These are phyloP conservation scores for Sussaba pulchella DNA, from an alignment of 2,888 invertebrate species.

Conservation along the genomic window DNA sequence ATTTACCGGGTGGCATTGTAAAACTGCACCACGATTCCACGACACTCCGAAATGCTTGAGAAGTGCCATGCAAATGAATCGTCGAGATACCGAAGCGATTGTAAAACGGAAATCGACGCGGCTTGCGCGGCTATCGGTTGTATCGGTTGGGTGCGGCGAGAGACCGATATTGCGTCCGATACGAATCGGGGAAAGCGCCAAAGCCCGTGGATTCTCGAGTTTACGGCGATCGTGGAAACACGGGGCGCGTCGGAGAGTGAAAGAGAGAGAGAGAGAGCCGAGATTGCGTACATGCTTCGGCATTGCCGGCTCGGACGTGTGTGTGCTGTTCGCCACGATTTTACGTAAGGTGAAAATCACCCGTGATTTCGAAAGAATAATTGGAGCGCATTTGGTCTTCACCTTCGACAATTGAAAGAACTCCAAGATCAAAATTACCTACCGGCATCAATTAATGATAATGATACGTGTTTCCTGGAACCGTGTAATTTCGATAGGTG, in stretches of 20 bases:
- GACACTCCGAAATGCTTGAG: not conserved
- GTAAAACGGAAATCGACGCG: not conserved
- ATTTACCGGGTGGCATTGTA: not conserved
- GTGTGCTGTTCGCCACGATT: slow-evolving; percentile 55
- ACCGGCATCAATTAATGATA: not conserved
- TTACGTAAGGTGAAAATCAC: slow-evolving; percentile 80
- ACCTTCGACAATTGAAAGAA: not conserved
- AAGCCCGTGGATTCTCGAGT: slow-evolving; percentile 39
- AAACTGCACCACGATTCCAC: slow-evolving; percentile 1
- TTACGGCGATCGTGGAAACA: slow-evolving; percentile 68
- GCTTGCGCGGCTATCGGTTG: too few relatives aligned
- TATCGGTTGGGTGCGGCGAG: slow-evolving; percentile 59
- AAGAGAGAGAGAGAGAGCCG: slow-evolving; percentile 31
- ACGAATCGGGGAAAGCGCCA: slow-evolving; percentile 75
- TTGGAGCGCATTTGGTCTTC: slow-evolving; percentile 13
- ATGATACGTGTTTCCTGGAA: too few relatives aligned
- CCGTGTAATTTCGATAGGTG: too few relatives aligned
- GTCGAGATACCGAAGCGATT: slow-evolving; percentile 39
- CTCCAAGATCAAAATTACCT: not conserved
- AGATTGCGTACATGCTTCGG: not conserved
- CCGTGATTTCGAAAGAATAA: slow-evolving; percentile 65
- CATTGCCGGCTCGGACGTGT: not conserved
- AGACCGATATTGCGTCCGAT: slow-evolving; percentile 55
- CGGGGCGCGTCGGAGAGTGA: too few relatives aligned
- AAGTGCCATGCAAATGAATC: slow-evolving; percentile 45